Conservation (phyloP, 2,797 vertebrate genomes). For the Carapus acus region DNA sequence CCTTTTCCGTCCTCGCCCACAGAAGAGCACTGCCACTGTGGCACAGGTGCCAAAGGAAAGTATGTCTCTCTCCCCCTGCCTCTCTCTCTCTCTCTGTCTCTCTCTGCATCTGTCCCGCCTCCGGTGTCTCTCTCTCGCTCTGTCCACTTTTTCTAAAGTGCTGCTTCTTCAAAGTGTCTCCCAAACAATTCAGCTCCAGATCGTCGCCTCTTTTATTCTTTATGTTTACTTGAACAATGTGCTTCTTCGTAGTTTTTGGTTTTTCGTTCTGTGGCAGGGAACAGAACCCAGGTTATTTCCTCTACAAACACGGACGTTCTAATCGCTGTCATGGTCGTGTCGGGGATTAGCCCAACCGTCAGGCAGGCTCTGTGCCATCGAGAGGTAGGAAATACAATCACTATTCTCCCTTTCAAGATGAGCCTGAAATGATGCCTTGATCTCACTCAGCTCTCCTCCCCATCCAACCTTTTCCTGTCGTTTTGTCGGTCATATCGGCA, state of each 20-base stretch:
- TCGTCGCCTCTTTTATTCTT: conserved; percentile 43
- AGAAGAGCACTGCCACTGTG: conserved; percentile 60
- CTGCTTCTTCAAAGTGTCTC: conserved; percentile 65
- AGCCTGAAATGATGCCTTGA: too few relatives aligned
- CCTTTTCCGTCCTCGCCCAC: conserved; percentile 35
- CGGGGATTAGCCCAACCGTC: conserved; percentile 29
- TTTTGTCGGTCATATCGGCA: conserved; percentile 31
- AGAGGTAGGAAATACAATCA: conserved; percentile 20
- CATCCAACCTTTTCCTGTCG: conserved; percentile 23
- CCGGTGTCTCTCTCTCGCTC: conserved; percentile 48
- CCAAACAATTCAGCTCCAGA: conserved; percentile 53
- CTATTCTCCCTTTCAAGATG: conserved; percentile 5
- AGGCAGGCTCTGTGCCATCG: conserved; percentile 43
- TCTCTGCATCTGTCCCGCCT: conserved; percentile 44
- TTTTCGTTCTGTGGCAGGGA: conserved; percentile 37
- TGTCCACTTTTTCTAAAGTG: conserved; percentile 68
- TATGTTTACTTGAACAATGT: conserved; percentile 44
- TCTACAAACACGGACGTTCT: conserved; percentile 19
- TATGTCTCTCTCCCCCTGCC: conserved; percentile 34
- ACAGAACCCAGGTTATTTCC: neutral
- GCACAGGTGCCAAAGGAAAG: conserved; percentile 62
- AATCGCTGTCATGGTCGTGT: conserved; percentile 28
- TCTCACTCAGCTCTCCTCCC: neutral
- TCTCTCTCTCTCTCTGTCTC: conserved; percentile 17
- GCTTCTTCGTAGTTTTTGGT: conserved; percentile 33